Conservation (phyloP, 2,797 vertebrate genomes). For the Ambastaia sidthimunki region DNA sequence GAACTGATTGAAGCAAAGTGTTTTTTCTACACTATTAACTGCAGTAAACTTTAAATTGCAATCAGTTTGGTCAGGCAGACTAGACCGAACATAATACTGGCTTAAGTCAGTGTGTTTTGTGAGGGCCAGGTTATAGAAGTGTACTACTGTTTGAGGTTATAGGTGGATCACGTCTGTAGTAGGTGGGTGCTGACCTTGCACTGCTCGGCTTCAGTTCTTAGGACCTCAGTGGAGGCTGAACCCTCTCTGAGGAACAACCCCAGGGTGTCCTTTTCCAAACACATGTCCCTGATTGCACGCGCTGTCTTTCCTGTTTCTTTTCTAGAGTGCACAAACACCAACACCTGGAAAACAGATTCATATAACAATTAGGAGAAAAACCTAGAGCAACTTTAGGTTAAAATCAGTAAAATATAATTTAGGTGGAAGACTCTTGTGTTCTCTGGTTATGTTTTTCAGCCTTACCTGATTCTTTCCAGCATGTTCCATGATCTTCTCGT, state of each 20-base stretch:
- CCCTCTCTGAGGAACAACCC: conserved; percentile 95
- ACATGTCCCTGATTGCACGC: conserved; percentile 96
- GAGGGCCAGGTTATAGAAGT: neutral
- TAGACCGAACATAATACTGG: neutral
- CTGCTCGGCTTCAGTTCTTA: conserved; percentile 96
- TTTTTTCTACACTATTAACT: neutral
- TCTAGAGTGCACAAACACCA: conserved; percentile 97
- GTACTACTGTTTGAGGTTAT: neutral
- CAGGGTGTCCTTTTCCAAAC: conserved; percentile 95
- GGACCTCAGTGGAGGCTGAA: conserved; percentile 95
- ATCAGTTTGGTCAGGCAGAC: neutral
- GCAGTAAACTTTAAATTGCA: neutral
- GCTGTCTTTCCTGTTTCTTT: conserved; percentile 99
- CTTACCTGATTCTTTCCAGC: conserved; percentile 97
- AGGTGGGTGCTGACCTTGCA: conserved; percentile 86
- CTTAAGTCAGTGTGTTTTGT: neutral
- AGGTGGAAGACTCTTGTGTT: neutral
- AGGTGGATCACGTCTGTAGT: neutral
- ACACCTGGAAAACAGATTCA: conserved; percentile 76
- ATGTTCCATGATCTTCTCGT: conserved; percentile 99
- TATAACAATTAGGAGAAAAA: neutral
- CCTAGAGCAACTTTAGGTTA: no score
- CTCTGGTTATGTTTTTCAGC: neutral
- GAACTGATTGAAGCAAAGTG: neutral
- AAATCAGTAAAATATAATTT: neutral